Conservation (phyloP, 2,888 invertebrate species). For the Helicoverpa assulta region DNA sequence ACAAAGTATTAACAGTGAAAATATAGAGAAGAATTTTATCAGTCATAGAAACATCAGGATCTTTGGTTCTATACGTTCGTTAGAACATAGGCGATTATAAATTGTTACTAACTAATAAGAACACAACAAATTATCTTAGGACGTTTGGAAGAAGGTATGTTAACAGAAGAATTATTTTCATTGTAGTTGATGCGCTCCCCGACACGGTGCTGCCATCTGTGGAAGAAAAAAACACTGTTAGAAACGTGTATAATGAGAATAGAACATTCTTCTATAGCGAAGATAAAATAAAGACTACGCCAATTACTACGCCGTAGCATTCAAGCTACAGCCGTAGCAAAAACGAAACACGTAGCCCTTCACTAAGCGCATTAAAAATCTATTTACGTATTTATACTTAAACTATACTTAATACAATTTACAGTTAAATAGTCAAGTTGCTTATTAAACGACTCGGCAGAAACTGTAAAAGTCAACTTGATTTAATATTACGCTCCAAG, state of each 20-base stretch:
- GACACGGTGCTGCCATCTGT: conserved; percentile 59
- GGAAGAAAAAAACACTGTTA: conserved; percentile 55
- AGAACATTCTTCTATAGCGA: no score
- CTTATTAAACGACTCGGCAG: conserved; percentile 10
- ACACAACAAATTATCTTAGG: conserved; percentile 68
- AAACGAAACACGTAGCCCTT: conserved; percentile 7
- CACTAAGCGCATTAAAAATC: not conserved
- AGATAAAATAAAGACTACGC: not conserved
- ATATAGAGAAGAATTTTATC: conserved; percentile 80
- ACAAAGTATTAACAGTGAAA: conserved; percentile 84
- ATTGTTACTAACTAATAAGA: conserved; percentile 62
- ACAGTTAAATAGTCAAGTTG: conserved; percentile 17
- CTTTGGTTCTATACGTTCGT: conserved; percentile 61
- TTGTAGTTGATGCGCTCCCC: conserved; percentile 47
- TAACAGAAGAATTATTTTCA: conserved; percentile 60
- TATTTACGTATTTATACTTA: not conserved
- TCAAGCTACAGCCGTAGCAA: conserved; percentile 5
- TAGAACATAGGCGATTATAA: conserved; percentile 64
- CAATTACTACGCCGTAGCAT: conserved; percentile 19
- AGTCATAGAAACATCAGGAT: conserved; percentile 76
- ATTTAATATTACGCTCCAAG: conserved; percentile 47
- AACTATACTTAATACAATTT: not conserved
- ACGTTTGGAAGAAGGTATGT: conserved; percentile 62
- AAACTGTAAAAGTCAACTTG: conserved; percentile 35
- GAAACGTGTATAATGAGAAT: not conserved